These are phyloP conservation scores for Anoplius nigerrimus DNA, from an alignment of 2,888 invertebrate species.

Conservation along the genomic window DNA sequence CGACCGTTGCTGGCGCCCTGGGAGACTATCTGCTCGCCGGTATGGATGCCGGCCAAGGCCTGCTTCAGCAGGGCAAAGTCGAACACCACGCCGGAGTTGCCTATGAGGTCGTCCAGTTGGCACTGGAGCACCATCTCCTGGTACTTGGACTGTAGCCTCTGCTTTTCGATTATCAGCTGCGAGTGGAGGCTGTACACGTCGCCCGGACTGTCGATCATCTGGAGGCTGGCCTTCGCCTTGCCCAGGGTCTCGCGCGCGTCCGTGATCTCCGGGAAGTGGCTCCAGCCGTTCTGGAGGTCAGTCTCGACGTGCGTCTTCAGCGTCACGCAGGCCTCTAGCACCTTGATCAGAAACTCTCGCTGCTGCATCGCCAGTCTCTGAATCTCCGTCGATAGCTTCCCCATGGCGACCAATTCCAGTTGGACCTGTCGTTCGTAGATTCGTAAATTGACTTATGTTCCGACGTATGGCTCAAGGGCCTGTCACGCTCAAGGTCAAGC, in stretches of 20 bases:
- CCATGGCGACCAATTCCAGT: constrained; percentile 82
- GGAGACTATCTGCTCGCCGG: constrained; percentile 76
- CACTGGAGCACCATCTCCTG: constrained; percentile 85
- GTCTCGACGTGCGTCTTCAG: constrained; percentile 86
- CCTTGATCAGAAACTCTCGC: constrained; percentile 83
- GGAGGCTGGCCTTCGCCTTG: constrained; percentile 79
- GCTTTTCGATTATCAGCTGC: constrained; percentile 81
- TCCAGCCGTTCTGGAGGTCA: constrained; percentile 82
- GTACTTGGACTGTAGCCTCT: constrained; percentile 81
- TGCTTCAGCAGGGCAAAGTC: constrained; percentile 83
- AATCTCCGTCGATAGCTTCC: constrained; percentile 82
- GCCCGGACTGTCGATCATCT: constrained; percentile 78
- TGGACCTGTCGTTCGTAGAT: constrained; percentile 75
- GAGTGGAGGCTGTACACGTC: constrained; percentile 81
- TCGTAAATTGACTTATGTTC: neutral
- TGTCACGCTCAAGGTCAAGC: no score
- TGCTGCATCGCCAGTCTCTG: constrained; percentile 84
- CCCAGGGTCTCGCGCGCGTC: constrained; percentile 81
- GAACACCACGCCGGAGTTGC: constrained; percentile 81
- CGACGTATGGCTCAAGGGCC: neutral
- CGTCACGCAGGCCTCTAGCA: constrained; percentile 84
- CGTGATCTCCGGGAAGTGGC: constrained; percentile 80
- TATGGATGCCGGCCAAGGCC: constrained; percentile 80
- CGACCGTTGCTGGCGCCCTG: constrained; percentile 63
- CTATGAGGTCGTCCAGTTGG: constrained; percentile 83